Evolutionary conservation across 2,888 invertebrate genomes (phyloP).

Genomic region (Anagyrus pseudococci): DNA sequence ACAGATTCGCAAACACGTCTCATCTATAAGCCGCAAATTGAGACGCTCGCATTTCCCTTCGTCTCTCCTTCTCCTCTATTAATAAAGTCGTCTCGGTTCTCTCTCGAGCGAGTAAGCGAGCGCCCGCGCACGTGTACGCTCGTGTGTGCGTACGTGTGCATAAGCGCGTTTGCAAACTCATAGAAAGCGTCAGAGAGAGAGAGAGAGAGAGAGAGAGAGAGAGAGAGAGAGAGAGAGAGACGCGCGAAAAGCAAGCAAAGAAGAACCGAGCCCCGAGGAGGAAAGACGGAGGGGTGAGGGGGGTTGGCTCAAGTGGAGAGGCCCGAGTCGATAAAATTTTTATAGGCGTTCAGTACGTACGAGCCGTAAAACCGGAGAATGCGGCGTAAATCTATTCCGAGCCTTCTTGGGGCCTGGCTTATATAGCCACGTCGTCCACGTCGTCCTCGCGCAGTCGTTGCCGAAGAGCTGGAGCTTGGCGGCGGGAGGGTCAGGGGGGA

Average conservation of each 20-base stretch:
- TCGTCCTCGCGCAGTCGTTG: conserved; percentile 31
- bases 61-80: conserved; percentile 6
- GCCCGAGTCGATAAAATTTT: conserved; percentile 44
- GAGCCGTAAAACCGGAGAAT: conserved; percentile 45
- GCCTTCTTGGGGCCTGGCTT: conserved; percentile 44
- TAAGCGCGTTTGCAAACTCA: too few species aligned
- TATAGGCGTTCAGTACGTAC: conserved; percentile 41
- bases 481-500: too few species aligned
- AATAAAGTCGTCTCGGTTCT: conserved; percentile 29
- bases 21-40: conserved; percentile 33
- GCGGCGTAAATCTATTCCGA: conserved; percentile 55
- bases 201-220: too few species aligned
- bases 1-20: conserved; percentile 15
- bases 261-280: background rate
- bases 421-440: background rate
- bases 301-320: conserved; percentile 12
- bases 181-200: too few species aligned
- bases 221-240: background rate
- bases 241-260: background rate
- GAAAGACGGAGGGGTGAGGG: background rate
- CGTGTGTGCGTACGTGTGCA: too few species aligned
- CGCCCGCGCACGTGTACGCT: background rate
- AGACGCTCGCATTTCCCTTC: conserved; percentile 13
- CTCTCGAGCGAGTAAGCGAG: background rate
- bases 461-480: background rate